These are phyloP conservation scores for Mastomys coucha DNA, from an alignment of 2,113 vertebrate genomes.

Conservation along the genomic window DNA sequence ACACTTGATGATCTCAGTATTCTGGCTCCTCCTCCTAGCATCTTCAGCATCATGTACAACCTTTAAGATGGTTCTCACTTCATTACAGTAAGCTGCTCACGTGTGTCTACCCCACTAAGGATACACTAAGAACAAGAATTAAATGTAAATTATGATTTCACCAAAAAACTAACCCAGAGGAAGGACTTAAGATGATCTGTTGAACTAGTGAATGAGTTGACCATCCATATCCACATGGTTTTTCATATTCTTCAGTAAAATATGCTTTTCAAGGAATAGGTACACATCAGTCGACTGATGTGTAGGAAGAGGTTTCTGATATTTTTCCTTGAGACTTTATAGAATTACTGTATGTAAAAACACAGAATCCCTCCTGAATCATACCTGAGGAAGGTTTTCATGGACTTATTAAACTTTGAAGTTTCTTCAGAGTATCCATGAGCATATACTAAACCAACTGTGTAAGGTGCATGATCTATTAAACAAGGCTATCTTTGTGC, in stretches of 20 bases:
- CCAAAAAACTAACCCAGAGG: neutral
- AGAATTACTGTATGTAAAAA: slow-evolving; percentile 15
- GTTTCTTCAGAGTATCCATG: neutral
- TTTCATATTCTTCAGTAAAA: neutral
- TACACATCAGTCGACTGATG: neutral
- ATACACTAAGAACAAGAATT: neutral
- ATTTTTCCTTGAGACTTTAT: neutral
- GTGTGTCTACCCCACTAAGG: neutral
- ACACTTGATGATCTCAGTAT: neutral
- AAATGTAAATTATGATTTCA: neutral
- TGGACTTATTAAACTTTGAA: slow-evolving; percentile 53
- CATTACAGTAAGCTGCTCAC: neutral
- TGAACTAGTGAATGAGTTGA: neutral
- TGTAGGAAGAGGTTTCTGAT: neutral
- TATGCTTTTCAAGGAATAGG: neutral
- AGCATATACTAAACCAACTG: slow-evolving; percentile 56
- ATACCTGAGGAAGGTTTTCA: slow-evolving; percentile 41
- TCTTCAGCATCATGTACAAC: neutral
- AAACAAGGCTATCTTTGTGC: slow-evolving; percentile 28
- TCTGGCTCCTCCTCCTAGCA: neutral
- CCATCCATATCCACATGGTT: neutral
- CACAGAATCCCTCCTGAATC: neutral
- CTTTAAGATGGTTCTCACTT: neutral
- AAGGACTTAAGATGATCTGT: neutral
- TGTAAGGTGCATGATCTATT: slow-evolving; percentile 38